phyloP scores from a whole-genome alignment of 2,797 vertebrate genomes.

The Macrochelys suwanniensis region DNA sequence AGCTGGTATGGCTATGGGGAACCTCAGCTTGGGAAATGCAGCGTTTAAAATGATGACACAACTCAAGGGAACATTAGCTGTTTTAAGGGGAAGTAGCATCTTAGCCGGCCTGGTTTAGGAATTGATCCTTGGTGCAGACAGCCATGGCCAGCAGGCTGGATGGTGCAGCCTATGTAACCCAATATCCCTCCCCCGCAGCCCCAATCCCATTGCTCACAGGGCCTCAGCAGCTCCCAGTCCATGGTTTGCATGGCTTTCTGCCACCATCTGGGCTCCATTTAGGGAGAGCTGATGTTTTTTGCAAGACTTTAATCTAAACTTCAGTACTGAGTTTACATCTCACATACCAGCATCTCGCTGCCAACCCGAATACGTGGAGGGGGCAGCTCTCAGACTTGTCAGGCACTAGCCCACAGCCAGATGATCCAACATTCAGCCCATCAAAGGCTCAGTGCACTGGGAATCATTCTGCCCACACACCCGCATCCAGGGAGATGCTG shows the following conservation, averaged over 20 bases:
- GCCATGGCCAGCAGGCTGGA: neutral
- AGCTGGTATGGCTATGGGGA: conserved; percentile 11
- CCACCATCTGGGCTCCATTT: conserved; percentile 73
- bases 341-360: conserved; percentile 59
- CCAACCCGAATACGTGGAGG: neutral
- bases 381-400: neutral
- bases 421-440: neutral
- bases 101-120: neutral
- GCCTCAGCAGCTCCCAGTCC: neutral
- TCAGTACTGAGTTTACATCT: conserved; percentile 66
- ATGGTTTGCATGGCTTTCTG: conserved; percentile 1
- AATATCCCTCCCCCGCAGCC: neutral
- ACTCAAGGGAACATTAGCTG: fast-evolving
- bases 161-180: neutral
- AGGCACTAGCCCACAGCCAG: neutral
- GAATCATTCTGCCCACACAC: fast-evolving
- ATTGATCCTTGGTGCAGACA: fast-evolving
- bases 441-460: fast-evolving
- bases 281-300: conserved; percentile 76
- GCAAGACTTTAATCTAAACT: conserved; percentile 72
- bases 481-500: no score
- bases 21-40: neutral
- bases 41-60: neutral
- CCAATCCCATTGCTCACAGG: neutral
- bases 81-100: neutral